phyloP scores from a whole-genome alignment of 2,797 vertebrate genomes.

The Lacerta agilis region DNA sequence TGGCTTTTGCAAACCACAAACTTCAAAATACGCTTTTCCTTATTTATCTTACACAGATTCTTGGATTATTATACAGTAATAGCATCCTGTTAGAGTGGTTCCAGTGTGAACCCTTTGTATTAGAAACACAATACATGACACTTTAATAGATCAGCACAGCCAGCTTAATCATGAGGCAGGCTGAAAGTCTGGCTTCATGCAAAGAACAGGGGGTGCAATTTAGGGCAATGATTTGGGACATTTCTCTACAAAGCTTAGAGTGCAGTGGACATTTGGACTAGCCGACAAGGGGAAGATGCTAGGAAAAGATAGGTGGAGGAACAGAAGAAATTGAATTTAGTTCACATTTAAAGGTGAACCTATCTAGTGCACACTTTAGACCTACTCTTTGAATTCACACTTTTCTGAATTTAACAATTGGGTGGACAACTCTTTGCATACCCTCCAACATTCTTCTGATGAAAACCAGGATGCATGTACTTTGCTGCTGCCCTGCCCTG shows the following conservation, averaged over 20 bases:
- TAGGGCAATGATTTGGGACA: background rate
- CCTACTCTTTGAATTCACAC: no score
- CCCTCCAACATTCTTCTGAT: no score
- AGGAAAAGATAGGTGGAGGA: background rate
- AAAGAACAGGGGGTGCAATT: background rate
- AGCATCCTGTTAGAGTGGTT: conserved; percentile 27
- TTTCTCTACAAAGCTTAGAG: background rate
- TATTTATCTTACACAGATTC: conserved; percentile 50
- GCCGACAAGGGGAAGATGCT: background rate
- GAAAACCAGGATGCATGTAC: no score
- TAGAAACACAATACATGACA: conserved; percentile 35
- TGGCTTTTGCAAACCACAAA: conserved; percentile 65
- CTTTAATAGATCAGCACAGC: background rate
- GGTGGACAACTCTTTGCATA: no score
- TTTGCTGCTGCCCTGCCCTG: no score
- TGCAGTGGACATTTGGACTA: background rate
- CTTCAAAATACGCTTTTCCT: conserved; percentile 51
- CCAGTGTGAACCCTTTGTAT: background rate
- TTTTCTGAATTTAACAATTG: no score
- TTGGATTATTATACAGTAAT: conserved; percentile 32
- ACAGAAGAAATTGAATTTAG: background rate
- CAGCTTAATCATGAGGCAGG: background rate
- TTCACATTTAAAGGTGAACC: no score
- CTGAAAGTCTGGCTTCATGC: background rate
- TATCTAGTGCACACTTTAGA: no score